These are phyloP conservation scores for Rhagophthalmus giganteus DNA, from an alignment of 2,888 invertebrate genomes.

Conservation along the genomic window DNA sequence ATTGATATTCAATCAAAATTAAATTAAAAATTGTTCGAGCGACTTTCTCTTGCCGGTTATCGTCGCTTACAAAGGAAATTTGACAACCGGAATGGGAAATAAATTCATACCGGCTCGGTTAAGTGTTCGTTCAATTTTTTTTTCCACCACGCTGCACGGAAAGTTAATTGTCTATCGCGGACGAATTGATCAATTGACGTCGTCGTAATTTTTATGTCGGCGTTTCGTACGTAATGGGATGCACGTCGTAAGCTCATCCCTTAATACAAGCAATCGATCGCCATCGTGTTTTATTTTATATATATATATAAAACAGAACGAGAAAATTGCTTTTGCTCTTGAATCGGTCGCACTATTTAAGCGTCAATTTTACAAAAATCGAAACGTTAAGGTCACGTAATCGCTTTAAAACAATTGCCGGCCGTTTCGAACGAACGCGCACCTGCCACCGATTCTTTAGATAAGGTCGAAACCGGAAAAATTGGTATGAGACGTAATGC, in stretches of 20 bases:
- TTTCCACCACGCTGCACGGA: slow-evolving; percentile 2
- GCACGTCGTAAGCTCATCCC: slow-evolving; percentile 3
- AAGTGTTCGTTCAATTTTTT: slow-evolving; percentile 20
- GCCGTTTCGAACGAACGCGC: too few species aligned
- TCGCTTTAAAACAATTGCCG: too few species aligned
- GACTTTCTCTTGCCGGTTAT: slow-evolving; percentile 6
- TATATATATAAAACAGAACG: too few species aligned
- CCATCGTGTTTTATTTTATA: too few species aligned
- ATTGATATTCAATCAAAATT: slow-evolving; percentile 19
- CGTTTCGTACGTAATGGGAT: slow-evolving; percentile 6
- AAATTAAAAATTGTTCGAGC: slow-evolving; percentile 23
- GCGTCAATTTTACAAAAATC: too few species aligned
- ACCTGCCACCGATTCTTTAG: too few species aligned
- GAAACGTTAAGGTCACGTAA: too few species aligned
- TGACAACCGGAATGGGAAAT: slow-evolving; percentile 19
- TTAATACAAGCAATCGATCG: slow-evolving; percentile 2
- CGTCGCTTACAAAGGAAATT: slow-evolving; percentile 11
- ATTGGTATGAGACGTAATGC: too few species aligned
- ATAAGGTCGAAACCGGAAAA: too few species aligned
- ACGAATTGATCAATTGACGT: slow-evolving; percentile 13
- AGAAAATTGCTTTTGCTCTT: too few species aligned
- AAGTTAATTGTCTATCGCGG: slow-evolving; percentile 18
- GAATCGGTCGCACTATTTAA: too few species aligned
- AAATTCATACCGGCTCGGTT: slow-evolving; percentile 20
- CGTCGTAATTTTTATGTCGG: slow-evolving; percentile 7